Evolutionary conservation across 1,140 invertebrate species (phyloP).

Genomic region (Trichoplusia ni): DNA sequence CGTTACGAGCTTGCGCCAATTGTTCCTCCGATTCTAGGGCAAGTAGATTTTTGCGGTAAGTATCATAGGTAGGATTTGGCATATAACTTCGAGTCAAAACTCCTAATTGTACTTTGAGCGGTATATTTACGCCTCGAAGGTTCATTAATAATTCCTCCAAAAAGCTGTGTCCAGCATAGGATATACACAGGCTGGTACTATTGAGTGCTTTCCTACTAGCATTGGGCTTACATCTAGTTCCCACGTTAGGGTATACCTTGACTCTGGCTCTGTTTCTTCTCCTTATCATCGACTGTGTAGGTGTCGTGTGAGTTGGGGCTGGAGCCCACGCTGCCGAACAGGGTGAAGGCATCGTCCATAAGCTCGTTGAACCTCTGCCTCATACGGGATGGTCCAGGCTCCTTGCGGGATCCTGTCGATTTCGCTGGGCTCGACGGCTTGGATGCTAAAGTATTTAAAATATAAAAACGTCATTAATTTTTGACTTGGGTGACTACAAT

Average conservation of each 20-base stretch:
- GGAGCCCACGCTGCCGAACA: conserved; percentile 64
- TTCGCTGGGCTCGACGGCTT: conserved; percentile 58
- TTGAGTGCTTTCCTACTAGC: too few relatives aligned
- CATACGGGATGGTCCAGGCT: conserved; percentile 62
- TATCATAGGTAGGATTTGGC: too few relatives aligned
- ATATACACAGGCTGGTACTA: too few relatives aligned
- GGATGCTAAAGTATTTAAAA: conserved; percentile 42
- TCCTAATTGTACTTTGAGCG: too few relatives aligned
- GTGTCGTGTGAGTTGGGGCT: conserved; percentile 57
- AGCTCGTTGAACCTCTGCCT: conserved; percentile 75
- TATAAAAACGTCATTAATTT: neutral
- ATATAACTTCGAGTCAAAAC: too few relatives aligned
- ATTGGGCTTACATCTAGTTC: too few relatives aligned
- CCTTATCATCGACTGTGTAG: conserved; percentile 46
- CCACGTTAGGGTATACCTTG: too few relatives aligned
- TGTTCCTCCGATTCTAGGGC: conserved; percentile 40
- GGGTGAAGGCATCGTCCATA: conserved; percentile 76
- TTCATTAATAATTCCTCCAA: too few relatives aligned
- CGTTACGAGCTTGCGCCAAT: conserved; percentile 66
- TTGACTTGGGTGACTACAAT: too few relatives aligned
- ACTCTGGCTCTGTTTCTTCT: conserved; percentile 3
- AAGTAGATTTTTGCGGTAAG: too few relatives aligned
- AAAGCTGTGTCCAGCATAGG: too few relatives aligned
- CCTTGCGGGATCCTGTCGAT: conserved; percentile 37
- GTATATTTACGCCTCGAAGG: too few relatives aligned